Base-by-base conservation (phyloP, 2,888 invertebrate species). In the Drosophila pseudotakahashii region DNA sequence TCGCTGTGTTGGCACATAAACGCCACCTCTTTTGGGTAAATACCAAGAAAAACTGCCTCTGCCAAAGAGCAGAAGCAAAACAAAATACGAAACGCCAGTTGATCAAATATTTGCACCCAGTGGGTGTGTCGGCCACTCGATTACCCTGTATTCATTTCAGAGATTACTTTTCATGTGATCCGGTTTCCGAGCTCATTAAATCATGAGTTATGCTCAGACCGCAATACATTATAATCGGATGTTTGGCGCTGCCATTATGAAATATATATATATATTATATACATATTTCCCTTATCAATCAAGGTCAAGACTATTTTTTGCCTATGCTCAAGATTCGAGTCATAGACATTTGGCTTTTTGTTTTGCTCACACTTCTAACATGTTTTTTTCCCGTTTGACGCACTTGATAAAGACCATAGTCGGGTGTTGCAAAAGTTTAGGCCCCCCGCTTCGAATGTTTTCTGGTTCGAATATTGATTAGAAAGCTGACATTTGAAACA, bases 301-400 rank as follows among this genome's bases (percentile, higher is more conserved):
- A 88, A 79, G 83, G 87, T 79, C 57, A 86, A 63, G 66, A 47
- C 70, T 32, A 9, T 19, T 7, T n/a, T 53, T 23, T 32, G 50
- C 45, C 30, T 72, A 68, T 73, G 73, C 34, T 72, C 34, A 10
- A 36, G 36, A 61, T 30, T 72, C 34, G 13, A 36, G 36, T 72
- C 62, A 70, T 37, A 34, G 10, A 10, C n/a, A 59, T 47, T 55
- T 55, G 26, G 54, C 16, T 39, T 57, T 37, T 62, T 62, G 54
- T 63, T 70, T 73, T 58, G 71, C 44, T 67, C 55, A 14, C 23
- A 26, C 11, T 59, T 59, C 59, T 42, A 60, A 37, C 60, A 32
- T 48, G 50, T 51, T 61, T 54, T 80, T 44, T 23, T 57, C 26
- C 5, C 39, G 44, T 62, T 63, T 76, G 80, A 77, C 77, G 78